These are phyloP conservation scores for Alces alces DNA, from an alignment of 2,113 vertebrate species.

Conservation along the genomic window DNA sequence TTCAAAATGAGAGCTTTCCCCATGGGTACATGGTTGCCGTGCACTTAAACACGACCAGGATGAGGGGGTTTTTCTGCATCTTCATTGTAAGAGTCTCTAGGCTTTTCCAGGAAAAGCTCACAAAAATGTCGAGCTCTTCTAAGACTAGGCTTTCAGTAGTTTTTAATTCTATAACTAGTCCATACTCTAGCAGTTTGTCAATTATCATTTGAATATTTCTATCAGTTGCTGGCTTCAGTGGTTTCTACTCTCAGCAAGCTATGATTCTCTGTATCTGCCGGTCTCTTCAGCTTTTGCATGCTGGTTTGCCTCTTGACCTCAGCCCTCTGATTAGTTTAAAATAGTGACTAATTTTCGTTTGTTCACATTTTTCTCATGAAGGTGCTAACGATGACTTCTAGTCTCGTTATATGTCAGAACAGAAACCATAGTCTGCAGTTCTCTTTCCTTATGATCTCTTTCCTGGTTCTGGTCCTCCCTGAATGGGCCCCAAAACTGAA, in stretches of 20 bases:
- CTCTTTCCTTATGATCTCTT: neutral
- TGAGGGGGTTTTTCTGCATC: neutral
- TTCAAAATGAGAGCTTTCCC: neutral
- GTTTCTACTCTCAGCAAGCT: neutral
- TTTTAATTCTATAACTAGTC: neutral
- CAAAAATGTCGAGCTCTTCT: neutral
- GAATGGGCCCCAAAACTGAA: neutral
- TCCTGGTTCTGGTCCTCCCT: neutral
- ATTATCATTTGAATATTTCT: neutral
- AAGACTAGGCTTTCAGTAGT: neutral
- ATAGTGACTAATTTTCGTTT: neutral
- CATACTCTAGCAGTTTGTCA: neutral
- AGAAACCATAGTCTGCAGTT: neutral
- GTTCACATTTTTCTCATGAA: neutral
- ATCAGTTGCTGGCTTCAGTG: neutral
- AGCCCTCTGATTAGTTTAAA: neutral
- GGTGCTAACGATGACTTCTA: neutral
- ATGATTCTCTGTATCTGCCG: neutral
- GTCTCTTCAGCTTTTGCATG: neutral
- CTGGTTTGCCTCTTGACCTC: neutral
- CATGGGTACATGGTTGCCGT: neutral
- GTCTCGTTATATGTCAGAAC: neutral
- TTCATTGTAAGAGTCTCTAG: neutral
- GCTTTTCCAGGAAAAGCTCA: neutral
- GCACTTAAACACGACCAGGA: neutral